A percentile compares a stretch with the other conserved stretches of the same genome.
Evolutionary conservation across 2,888 invertebrate genomes (phyloP).

Genomic region (Allygus modestus): DNA sequence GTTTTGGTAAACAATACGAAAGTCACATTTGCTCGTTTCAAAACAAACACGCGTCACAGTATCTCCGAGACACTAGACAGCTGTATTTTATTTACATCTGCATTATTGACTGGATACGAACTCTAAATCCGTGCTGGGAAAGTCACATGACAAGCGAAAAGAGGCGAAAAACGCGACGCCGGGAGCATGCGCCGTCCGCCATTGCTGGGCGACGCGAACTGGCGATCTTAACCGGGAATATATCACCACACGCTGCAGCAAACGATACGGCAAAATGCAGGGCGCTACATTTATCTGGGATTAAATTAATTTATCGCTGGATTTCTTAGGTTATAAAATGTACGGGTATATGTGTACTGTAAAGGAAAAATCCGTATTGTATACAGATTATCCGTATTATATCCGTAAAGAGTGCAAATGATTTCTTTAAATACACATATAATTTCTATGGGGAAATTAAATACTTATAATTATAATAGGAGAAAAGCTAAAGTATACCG

Average conservation of each 20-base stretch:
- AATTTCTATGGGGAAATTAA: no score
- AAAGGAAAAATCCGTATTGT: no score
- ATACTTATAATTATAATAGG: no score
- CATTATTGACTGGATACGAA: conserved; percentile 45
- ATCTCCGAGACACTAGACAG: background rate
- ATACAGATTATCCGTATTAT: no score
- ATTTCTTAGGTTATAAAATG: no score
- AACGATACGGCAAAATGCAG: conserved; percentile 7
- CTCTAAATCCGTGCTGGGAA: conserved; percentile 8
- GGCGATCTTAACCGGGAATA: conserved; percentile 4
- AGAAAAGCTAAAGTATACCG: no score
- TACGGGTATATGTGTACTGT: no score
- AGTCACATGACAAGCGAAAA: conserved; percentile 26
- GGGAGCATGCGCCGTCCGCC: conserved; percentile 26
- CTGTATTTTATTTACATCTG: conserved; percentile 46
- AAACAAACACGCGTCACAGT: background rate
- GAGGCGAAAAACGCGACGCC: background rate
- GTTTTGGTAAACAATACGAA: no score
- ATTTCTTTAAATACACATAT: no score
- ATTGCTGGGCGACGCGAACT: background rate
- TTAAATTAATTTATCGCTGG: no score
- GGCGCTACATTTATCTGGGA: background rate
- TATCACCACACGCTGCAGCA: conserved; percentile 9
- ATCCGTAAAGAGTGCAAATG: no score
- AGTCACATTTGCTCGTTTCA: background rate